Evolutionary conservation across 1,140 invertebrate genomes (phyloP).

Genomic region (Drosophila pseudoobscura): DNA sequence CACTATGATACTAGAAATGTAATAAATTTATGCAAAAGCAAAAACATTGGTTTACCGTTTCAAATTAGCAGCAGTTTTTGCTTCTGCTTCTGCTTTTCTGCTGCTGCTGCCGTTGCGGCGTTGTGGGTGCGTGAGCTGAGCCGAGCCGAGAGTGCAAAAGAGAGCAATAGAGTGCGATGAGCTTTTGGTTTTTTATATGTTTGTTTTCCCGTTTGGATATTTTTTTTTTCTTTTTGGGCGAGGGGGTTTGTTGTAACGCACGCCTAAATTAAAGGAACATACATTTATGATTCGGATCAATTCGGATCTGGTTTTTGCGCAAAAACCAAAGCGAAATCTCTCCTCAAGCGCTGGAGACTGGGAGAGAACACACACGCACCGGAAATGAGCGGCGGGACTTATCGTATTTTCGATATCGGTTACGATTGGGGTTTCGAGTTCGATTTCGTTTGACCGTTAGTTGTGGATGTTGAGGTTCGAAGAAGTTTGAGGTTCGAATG

Average conservation of each 20-base stretch:
- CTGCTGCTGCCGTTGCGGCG: slow-evolving; percentile 10
- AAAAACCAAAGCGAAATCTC: slow-evolving; percentile 1
- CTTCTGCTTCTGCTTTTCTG: slow-evolving; percentile 38
- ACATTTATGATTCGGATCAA: slow-evolving; percentile 17
- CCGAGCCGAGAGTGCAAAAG: slow-evolving; percentile 37
- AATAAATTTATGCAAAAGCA: slow-evolving; percentile 52
- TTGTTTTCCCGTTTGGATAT: slow-evolving; percentile 2
- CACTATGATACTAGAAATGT: slow-evolving; percentile 18
- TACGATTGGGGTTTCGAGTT: slow-evolving; percentile 1
- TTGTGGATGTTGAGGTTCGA: slow-evolving; percentile 33
- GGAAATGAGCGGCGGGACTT: slow-evolving; percentile 53
- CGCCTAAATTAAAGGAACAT: slow-evolving; percentile 35
- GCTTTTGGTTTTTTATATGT: slow-evolving; percentile 20
- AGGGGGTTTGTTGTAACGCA: slow-evolving; percentile 27
- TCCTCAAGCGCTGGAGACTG: not conserved
- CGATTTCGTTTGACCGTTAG: slow-evolving; percentile 51
- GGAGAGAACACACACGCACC: slow-evolving; percentile 30
- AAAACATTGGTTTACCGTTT: slow-evolving; percentile 72
- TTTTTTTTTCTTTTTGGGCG: slow-evolving; percentile 17
- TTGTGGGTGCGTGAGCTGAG: slow-evolving; percentile 42
- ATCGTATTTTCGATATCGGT: slow-evolving; percentile 11
- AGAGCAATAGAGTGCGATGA: slow-evolving; percentile 3
- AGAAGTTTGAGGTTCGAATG: slow-evolving; percentile 66
- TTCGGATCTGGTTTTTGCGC: slow-evolving; percentile 4
- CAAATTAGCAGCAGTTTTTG: slow-evolving; percentile 65